These are phyloP conservation scores for Muntiacus muntjak DNA, from an alignment of 2,113 vertebrate genomes.

Conservation along the genomic window DNA sequence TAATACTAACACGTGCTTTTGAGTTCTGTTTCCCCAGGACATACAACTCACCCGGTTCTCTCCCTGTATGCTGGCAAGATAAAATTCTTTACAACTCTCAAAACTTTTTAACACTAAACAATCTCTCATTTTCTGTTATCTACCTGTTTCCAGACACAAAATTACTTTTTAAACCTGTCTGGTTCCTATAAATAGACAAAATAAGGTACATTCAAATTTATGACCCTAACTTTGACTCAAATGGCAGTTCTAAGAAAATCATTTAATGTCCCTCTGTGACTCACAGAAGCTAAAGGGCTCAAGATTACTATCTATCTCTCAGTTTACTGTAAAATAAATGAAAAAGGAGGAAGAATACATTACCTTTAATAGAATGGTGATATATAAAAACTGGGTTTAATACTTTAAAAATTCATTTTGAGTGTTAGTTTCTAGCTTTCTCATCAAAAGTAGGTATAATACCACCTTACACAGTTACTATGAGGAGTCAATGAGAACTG, in stretches of 20 bases:
- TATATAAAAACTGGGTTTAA: constrained; percentile 1
- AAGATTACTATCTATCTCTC: neutral
- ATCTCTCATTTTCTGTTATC: constrained; percentile 10
- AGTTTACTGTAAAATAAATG: constrained; percentile 19
- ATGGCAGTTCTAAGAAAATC: constrained; percentile 2
- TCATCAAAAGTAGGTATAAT: neutral
- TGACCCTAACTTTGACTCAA: constrained; percentile 6
- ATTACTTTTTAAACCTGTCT: constrained; percentile 20
- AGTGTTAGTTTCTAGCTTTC: neutral
- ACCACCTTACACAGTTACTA: neutral
- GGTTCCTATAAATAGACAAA: constrained; percentile 5
- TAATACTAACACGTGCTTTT: neutral
- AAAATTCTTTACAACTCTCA: constrained; percentile 3
- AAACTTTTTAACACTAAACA: constrained; percentile 6
- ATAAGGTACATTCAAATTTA: constrained; percentile 46
- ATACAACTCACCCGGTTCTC: neutral
- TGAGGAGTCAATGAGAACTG: neutral
- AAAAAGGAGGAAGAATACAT: neutral
- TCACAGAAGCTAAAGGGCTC: neutral
- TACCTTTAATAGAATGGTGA: neutral
- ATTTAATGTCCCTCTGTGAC: neutral
- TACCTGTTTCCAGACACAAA: constrained; percentile 40
- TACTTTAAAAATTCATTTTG: neutral
- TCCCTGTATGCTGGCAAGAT: neutral
- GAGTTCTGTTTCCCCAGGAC: neutral